phyloP scores from a whole-genome alignment of 2,113 vertebrate genomes.

The Peromyscus polionotus region DNA sequence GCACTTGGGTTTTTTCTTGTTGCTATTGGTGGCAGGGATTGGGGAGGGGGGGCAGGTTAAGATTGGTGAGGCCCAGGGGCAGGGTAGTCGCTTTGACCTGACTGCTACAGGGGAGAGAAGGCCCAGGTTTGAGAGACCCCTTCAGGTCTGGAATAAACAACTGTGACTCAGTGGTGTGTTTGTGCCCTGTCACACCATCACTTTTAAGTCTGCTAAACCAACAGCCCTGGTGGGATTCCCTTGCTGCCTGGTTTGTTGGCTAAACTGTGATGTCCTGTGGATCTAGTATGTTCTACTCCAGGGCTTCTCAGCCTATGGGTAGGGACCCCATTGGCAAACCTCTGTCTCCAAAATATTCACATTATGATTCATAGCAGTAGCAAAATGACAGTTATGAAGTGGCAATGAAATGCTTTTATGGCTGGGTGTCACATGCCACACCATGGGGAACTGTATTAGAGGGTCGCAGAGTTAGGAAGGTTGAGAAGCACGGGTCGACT shows the following conservation, averaged over 20 bases:
- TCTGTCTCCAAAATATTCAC: neutral
- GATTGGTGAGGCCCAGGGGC: neutral
- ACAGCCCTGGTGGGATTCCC: neutral
- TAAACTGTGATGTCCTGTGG: neutral
- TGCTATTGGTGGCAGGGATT: neutral
- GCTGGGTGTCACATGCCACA: neutral
- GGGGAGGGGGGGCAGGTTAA: too few relatives aligned
- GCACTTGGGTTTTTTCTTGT: conserved; percentile 7
- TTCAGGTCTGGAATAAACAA: neutral
- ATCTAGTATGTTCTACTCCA: neutral
- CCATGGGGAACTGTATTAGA: neutral
- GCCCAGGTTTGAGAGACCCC: neutral
- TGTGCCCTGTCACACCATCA: neutral
- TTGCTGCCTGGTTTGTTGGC: fast-evolving
- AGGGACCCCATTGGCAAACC: neutral
- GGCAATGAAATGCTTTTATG: neutral
- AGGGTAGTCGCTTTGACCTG: neutral
- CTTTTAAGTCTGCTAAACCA: neutral
- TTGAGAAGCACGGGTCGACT: neutral
- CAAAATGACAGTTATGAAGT: neutral
- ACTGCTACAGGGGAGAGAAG: neutral
- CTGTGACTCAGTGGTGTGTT: neutral
- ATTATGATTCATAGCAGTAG: neutral
- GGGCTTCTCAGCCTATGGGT: neutral
- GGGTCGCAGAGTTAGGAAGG: neutral